Evolutionary conservation across 2,797 vertebrate species (phyloP), one percentile per base, ranked within the genome.

Genomic region (Acrocephalus scirpaceus): DNA sequence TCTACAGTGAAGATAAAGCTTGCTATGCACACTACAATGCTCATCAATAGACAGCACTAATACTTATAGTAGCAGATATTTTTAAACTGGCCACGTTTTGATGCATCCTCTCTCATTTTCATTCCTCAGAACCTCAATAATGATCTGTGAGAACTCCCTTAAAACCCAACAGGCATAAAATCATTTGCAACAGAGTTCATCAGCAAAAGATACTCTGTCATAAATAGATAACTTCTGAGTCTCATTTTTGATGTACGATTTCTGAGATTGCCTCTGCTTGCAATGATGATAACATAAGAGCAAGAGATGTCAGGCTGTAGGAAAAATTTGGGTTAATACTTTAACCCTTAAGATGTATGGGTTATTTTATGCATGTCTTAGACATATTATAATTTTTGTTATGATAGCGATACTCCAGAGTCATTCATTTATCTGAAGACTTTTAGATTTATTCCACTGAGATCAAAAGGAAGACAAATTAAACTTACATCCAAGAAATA

Each of bases 111-210:
- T 70, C 80, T 87, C 67, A 72, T 42, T 87, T 71, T 86, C 67
- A 70, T 70, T 85, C 51, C 62, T 87, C 21, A 65, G 72, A 93
- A 87, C 60, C 83, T 87, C 83, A 85, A 3, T 78, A 92, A 91
- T 44, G 45, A 74, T 91, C 60, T 82, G 38, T 79, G 42, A 92
- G 88, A 94, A 90, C 53, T 76, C 62, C 42, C 91, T 86, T 92
- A 92, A 93, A 96, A 90, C 29, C 17, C 27, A 90, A 70, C 29
- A 82, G 72, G 86, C 67, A 92, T 88, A 96, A 95, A 94, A 93
- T 79, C 7, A 94, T 95, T 90, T 91, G 79, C 86, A 86, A 56
- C 50, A 83, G 44, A 78, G 45, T 70, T 89, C 12, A 16, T 92
- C 66, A 86, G 82, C 51, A 75, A 78, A 86, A 90, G 65, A 26